Base-by-base conservation (phyloP, 2,113 vertebrate genomes). In the Baryphthengus martii region DNA sequence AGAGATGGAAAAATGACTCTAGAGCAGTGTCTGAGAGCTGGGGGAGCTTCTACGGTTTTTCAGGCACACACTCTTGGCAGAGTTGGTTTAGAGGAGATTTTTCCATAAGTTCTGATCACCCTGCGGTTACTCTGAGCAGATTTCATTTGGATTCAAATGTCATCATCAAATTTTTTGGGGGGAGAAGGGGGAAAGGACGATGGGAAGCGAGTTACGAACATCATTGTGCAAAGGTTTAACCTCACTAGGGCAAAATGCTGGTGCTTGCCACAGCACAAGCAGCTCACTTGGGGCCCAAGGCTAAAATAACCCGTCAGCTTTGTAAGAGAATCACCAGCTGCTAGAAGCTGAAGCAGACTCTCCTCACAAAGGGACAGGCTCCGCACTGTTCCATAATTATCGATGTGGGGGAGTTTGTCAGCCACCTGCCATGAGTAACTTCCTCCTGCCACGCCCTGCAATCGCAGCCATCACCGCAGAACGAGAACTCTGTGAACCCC, bases 191-290 rank as follows among this genome's bases (percentile, higher is more conserved):
- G 26, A 63, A 21, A 45, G 39, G 16, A 52, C 4, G 45, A 33
- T 56, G 17, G 31, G 31, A 77, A 86, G 23, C 0, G 6, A 87
- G 65, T 10, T 71, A 19, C 9, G 52, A 42, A 11, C 35, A 29
- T 9, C 1, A 10, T 13, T 0, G 1, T 26, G 65, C 33, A 63
- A 33, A 82, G 23, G 7, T 4, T 70, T 52, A 76, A 70, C 25
- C 49, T 47, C 75, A 35, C 12, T 5, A 14, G 31, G 40, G 19
- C 8, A 33, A 85, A 91, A 56, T 0, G 11, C 42, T 87, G 39
- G 10, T 39, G 45, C 21, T 65, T 52, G 39, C 33, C 68, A 56
- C 25, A n/a, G 68, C 63, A 62, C 24, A 33, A 55, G n/a, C 9
- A 19, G 26, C 24, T 62, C 59, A 17, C 17, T 63, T 26, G 2